Conservation (phyloP, 2,797 vertebrate genomes). For the Oreortyx pictus region DNA sequence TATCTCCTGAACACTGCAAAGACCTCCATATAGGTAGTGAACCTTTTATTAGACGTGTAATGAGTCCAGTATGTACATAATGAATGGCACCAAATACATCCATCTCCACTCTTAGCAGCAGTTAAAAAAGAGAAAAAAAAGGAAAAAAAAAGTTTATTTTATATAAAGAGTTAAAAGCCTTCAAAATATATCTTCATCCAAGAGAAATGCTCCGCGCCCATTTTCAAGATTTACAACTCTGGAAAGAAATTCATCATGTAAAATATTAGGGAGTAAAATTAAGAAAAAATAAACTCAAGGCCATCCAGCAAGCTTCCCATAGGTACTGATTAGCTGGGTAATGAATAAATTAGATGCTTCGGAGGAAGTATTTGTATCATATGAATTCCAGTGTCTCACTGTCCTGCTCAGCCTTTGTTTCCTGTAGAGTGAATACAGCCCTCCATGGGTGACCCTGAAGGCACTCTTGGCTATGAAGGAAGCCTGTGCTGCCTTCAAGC, state of each 20-base stretch:
- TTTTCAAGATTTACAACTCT: slow-evolving; percentile 37
- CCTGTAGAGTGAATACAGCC: not conserved
- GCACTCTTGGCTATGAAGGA: not conserved
- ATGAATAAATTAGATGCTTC: not conserved
- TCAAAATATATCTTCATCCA: slow-evolving; percentile 16
- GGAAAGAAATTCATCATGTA: slow-evolving; percentile 22
- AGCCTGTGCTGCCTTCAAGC: slow-evolving; percentile 22
- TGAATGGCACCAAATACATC: not conserved
- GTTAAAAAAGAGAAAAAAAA: not conserved
- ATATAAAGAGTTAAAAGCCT: slow-evolving; percentile 11
- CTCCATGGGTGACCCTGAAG: not conserved
- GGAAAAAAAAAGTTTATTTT: not conserved
- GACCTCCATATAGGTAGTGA: not conserved
- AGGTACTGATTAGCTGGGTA: not conserved
- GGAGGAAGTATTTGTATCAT: not conserved
- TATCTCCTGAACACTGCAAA: not conserved
- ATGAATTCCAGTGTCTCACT: not conserved
- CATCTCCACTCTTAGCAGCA: not conserved
- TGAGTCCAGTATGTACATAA: not conserved
- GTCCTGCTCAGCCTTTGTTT: slow-evolving; percentile 23
- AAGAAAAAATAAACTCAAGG: slow-evolving; percentile 16
- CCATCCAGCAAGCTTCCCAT: slow-evolving; percentile 5
- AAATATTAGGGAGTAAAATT: slow-evolving; percentile 8
- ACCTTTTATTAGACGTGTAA: not conserved
- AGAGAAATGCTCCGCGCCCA: not conserved